phyloP scores from a whole-genome alignment of 2,113 vertebrate genomes.

The Corythaixoides concolor region DNA sequence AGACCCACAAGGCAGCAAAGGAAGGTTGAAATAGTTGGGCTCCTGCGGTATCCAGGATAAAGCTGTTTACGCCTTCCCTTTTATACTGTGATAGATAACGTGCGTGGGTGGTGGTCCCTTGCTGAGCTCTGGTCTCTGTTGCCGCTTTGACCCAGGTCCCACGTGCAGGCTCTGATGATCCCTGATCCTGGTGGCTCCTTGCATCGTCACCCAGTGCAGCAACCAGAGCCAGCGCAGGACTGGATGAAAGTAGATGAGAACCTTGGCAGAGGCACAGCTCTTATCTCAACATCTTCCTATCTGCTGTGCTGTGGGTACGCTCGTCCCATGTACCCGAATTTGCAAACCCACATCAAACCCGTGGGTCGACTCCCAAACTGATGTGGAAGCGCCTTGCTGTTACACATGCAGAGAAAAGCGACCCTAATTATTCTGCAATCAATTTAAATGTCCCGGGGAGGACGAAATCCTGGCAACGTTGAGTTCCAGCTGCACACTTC shows the following conservation, averaged over 20 bases:
- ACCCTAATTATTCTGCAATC: not conserved
- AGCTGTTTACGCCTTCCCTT: not conserved
- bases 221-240: not conserved
- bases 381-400: not conserved
- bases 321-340: not conserved
- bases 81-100: not conserved
- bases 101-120: not conserved
- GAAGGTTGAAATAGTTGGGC: not conserved
- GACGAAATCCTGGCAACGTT: not conserved
- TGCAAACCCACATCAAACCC: not conserved
- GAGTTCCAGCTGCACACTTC: not conserved
- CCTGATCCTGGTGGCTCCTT: not conserved
- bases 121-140: not conserved
- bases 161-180: not conserved
- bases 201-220: not conserved
- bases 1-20: not conserved
- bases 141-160: not conserved
- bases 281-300: not conserved
- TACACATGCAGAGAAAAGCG: fast-evolving
- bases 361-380: not conserved
- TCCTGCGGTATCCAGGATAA: not conserved
- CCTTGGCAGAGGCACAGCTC: conserved; percentile 2
- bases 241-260: not conserved
- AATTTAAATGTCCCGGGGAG: not conserved
- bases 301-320: not conserved